Evolutionary conservation across 2,113 vertebrate genomes (phyloP), one percentile per base, ranked within the genome.

Genomic region (Sylvietta virens): DNA sequence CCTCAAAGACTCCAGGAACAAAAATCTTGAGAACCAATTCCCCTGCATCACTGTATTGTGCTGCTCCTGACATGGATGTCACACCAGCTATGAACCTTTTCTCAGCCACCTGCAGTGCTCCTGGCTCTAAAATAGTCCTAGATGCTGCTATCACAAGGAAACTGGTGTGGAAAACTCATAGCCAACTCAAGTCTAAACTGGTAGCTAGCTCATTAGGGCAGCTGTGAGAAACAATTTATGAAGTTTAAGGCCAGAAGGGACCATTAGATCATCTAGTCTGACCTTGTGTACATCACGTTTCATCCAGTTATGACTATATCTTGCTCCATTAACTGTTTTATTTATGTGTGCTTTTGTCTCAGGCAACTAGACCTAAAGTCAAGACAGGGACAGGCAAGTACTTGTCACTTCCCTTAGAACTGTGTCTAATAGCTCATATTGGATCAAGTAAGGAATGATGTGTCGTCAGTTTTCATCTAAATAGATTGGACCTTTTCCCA

Each of bases 201-300:
- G 11, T 24, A 77, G 1, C 12, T 70, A 24, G 26, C 10, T 91
- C 33, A 66, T 62, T 47, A 88, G 18, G 16, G 35, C 18, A 66
- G 14, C 58, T 85, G 15, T 72, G n/a, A 81, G 45, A 64, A 91
- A 85, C 0, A 2, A 86, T 51, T 77, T 81, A 62, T n/a, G 37
- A 84, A 88, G 15, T 77, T 90, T 89, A 72, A 80, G 39, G 27
- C 39, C 77, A 77, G 58, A 80, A 73, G 71, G 45, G 30, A 82
- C 30, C 33, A 47, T 82, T 77, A 88, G 54, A 65, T 61, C 70
- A 70, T 76, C 45, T 65, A 37, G 35, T 47, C 7, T 88, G 66
- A 88, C 50, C 58, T 82, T 71, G 26, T 85, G 27, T 66, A 64
- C 47, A 82, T 51, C 78, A 82, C 53, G 66, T 82, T 95, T 95